These are phyloP conservation scores for Trypoxylon attenuatum DNA, from an alignment of 2,888 invertebrate species.

Conservation along the genomic window DNA sequence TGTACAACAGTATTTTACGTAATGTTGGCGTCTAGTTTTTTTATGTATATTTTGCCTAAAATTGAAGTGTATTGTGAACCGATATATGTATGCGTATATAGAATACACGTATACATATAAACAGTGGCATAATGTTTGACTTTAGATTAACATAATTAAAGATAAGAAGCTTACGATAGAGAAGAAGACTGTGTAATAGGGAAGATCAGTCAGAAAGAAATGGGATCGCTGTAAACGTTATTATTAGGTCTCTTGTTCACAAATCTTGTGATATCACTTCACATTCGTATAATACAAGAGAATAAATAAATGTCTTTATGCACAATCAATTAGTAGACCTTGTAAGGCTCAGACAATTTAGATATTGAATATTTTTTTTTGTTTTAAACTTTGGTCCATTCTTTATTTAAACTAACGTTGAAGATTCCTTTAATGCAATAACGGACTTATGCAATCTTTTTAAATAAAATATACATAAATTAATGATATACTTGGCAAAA, in stretches of 20 bases:
- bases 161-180: too few species aligned
- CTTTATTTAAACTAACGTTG: constrained; percentile 42
- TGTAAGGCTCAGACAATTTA: constrained; percentile 24
- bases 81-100: too few species aligned
- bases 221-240: constrained; percentile 34
- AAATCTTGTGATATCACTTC: constrained; percentile 18
- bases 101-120: too few species aligned
- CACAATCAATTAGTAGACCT: constrained; percentile 31
- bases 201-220: constrained; percentile 11
- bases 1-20: too few species aligned
- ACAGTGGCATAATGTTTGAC: too few species aligned
- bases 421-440: constrained; percentile 29
- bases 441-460: constrained; percentile 29
- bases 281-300: constrained; percentile 29
- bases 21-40: too few species aligned
- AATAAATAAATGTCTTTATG: constrained; percentile 42
- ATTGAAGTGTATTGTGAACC: too few species aligned
- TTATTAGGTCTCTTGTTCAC: constrained; percentile 32
- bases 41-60: too few species aligned
- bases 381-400: constrained; percentile 54
- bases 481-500: constrained; percentile 31
- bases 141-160: too few species aligned
- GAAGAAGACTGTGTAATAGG: not conserved
- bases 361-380: constrained; percentile 32
- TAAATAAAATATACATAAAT: constrained; percentile 47